Percentiles rank a stretch among this genome's conserved stretches.
Conservation (phyloP, 92 coral and sea anemone species). For the Scolanthus callimorphus region DNA sequence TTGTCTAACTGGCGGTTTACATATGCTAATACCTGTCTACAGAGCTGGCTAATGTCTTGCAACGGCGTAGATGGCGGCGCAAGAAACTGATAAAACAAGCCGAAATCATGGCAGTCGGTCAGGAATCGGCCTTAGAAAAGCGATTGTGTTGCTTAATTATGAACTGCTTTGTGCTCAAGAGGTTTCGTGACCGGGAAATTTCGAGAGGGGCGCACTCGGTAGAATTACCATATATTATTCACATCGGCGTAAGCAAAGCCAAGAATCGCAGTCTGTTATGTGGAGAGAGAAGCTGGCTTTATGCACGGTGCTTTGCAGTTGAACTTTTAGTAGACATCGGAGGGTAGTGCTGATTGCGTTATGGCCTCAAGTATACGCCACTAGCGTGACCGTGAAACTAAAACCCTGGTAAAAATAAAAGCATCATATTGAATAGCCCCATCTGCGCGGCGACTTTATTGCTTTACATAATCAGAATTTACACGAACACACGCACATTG, state of each 20-base stretch:
- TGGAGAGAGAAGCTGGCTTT: neutral
- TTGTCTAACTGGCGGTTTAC: constrained; percentile 62
- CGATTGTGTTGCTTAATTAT: neutral
- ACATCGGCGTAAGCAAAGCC: too few relatives aligned
- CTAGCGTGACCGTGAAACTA: neutral
- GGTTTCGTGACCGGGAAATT: constrained; percentile 21
- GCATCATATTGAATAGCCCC: constrained; percentile 8
- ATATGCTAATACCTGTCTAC: constrained; percentile 61
- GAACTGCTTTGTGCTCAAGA: constrained; percentile 1
- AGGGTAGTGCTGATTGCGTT: too few relatives aligned
- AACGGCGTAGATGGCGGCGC: neutral
- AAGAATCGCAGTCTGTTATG: too few relatives aligned
- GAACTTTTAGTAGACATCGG: too few relatives aligned
- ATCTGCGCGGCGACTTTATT: constrained; percentile 46
- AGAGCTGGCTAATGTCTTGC: neutral
- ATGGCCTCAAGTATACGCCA: too few relatives aligned
- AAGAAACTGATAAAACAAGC: neutral
- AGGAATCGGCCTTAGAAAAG: neutral
- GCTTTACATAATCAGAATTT: constrained; percentile 28
- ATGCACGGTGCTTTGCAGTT: too few relatives aligned
- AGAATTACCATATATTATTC: constrained; percentile 22
- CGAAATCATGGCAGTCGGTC: neutral
- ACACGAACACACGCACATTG: constrained; percentile 30
- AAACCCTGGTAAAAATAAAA: neutral
- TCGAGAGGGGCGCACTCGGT: constrained; percentile 1